phyloP scores from a whole-genome alignment of 2,888 invertebrate genomes.

The Aphrophora alni region DNA sequence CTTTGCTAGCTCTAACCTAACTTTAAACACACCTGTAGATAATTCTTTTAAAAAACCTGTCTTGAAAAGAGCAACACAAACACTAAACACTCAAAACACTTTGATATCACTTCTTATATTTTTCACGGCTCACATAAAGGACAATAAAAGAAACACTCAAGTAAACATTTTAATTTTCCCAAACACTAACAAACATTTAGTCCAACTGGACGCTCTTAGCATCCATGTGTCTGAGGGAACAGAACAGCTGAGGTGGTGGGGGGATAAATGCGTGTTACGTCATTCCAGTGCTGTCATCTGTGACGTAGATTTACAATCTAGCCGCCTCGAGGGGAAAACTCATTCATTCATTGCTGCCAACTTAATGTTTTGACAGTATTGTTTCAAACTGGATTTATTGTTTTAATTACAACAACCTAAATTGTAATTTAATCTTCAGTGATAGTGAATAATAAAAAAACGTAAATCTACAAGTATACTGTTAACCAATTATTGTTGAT shows the following conservation, averaged over 20 bases:
- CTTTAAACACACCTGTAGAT: background rate
- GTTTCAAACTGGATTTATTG: background rate
- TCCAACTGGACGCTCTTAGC: background rate
- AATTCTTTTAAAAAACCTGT: background rate
- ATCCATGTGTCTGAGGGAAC: background rate
- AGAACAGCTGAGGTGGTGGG: background rate
- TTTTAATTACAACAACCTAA: no score
- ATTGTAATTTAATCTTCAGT: no score
- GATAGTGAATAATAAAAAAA: no score
- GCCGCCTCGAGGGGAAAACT: background rate
- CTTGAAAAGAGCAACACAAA: background rate
- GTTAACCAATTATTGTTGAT: no score
- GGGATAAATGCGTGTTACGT: background rate
- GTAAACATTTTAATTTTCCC: background rate
- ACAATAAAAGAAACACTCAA: background rate
- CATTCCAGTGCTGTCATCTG: background rate
- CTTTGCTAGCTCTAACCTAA: background rate
- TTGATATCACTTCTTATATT: background rate
- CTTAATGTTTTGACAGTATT: background rate
- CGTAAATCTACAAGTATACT: no score
- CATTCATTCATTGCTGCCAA: background rate
- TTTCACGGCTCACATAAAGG: background rate
- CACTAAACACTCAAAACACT: background rate
- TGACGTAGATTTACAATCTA: background rate
- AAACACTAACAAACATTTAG: background rate